phyloP scores from a whole-genome alignment of 2,113 vertebrate genomes.

The Podarcis cretensis region DNA sequence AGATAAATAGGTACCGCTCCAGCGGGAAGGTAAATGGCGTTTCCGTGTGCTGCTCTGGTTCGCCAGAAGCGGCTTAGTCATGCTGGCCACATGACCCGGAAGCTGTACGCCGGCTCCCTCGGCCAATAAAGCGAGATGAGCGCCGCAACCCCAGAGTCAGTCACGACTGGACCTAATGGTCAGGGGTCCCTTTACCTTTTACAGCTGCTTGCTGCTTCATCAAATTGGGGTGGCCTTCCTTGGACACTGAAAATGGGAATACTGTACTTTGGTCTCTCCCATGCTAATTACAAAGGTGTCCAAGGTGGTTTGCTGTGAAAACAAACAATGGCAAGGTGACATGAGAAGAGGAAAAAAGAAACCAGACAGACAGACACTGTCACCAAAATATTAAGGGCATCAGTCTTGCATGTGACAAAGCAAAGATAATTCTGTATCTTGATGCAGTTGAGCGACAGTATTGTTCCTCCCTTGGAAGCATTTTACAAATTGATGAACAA shows the following conservation, averaged over 20 bases:
- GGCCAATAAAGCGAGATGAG: too few species aligned
- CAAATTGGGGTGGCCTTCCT: not conserved
- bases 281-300: not conserved
- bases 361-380: not conserved
- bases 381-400: not conserved
- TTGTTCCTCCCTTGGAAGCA: not conserved
- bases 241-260: not conserved
- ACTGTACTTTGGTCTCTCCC: not conserved
- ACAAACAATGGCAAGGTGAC: not conserved
- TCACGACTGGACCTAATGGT: too few species aligned
- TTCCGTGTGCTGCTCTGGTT: too few species aligned
- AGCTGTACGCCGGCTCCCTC: too few species aligned
- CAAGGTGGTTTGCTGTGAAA: not conserved
- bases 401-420: not conserved
- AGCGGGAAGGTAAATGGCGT: too few species aligned
- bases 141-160: too few species aligned
- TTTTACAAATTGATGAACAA: not conserved
- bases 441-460: not conserved
- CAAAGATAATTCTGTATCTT: not conserved
- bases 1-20: too few species aligned
- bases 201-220: not conserved
- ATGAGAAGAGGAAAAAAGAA: not conserved
- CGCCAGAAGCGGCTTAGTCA: too few species aligned
- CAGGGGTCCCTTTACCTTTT: too few species aligned
- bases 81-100: too few species aligned